phyloP scores from a whole-genome alignment of 2,113 vertebrate genomes.

The Athene noctua region DNA sequence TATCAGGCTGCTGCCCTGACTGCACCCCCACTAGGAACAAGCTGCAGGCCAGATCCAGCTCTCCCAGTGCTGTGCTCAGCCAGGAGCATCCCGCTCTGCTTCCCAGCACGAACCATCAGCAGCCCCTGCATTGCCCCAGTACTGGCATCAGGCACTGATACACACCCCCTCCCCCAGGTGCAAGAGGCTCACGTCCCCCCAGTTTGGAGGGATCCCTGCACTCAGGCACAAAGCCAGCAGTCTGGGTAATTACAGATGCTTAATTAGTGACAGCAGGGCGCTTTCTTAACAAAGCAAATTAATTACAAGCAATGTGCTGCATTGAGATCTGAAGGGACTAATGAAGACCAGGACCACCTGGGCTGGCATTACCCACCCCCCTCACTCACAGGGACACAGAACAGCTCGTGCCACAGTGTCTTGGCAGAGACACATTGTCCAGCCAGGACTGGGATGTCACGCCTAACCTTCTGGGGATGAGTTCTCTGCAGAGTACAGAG shows the following conservation, averaged over 20 bases:
- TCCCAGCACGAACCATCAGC: neutral
- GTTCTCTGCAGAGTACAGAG: neutral
- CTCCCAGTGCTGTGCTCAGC: neutral
- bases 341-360: neutral
- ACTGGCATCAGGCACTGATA: too few species aligned
- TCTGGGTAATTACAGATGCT: neutral
- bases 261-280: neutral
- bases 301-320: neutral
- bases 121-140: neutral
- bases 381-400: neutral
- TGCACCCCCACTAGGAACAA: fast-evolving
- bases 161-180: fast-evolving
- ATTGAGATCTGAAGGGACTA: neutral
- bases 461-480: neutral
- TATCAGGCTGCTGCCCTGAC: neutral
- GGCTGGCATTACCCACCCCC: neutral
- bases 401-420: neutral
- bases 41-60: neutral
- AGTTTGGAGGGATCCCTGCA: neutral
- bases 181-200: neutral
- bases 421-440: neutral
- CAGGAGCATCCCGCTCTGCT: neutral
- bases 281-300: conserved; percentile 26
- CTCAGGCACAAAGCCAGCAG: neutral
- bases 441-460: neutral